Evolutionary conservation across 2,888 invertebrate genomes (phyloP).

Genomic region (Dasysyrphus tricinctus): DNA sequence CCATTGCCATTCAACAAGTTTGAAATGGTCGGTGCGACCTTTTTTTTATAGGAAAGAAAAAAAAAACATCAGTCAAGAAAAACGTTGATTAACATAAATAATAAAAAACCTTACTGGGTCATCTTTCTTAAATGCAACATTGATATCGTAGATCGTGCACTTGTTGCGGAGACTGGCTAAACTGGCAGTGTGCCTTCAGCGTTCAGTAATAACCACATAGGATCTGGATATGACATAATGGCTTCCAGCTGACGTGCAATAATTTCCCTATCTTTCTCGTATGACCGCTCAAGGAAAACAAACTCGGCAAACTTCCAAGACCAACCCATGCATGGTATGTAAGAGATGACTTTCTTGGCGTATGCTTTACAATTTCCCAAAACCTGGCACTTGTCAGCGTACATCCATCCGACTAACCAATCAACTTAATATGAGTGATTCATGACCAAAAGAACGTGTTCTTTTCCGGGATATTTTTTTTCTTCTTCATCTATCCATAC

Average conservation of each 20-base stretch:
- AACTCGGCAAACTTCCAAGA: constrained; percentile 98
- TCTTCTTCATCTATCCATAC: constrained; percentile 92
- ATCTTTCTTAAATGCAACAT: constrained; percentile 88
- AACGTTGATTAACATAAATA: neutral
- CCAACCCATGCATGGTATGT: constrained; percentile 97
- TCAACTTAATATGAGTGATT: constrained; percentile 98
- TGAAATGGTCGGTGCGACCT: constrained; percentile 90
- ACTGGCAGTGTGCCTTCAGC: constrained; percentile 96
- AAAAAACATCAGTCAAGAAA: neutral
- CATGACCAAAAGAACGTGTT: constrained; percentile 95
- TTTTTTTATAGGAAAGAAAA: constrained; percentile 75
- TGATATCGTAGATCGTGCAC: constrained; percentile 93
- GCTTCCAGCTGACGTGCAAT: constrained; percentile 92
- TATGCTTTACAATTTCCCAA: constrained; percentile 98
- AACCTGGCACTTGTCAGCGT: constrained; percentile 91
- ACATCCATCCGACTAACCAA: constrained; percentile 97
- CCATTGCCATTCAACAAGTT: constrained; percentile 90
- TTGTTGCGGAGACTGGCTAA: constrained; percentile 91
- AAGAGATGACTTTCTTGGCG: constrained; percentile 95
- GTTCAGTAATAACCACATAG: constrained; percentile 94
- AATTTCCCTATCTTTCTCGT: constrained; percentile 94
- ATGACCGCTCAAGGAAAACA: constrained; percentile 96
- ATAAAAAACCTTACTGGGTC: constrained; percentile 84
- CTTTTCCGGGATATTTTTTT: constrained; percentile 92
- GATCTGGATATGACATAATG: constrained; percentile 94